Evolutionary conservation across 2,113 vertebrate species (phyloP).

Genomic region (Fulica atra): DNA sequence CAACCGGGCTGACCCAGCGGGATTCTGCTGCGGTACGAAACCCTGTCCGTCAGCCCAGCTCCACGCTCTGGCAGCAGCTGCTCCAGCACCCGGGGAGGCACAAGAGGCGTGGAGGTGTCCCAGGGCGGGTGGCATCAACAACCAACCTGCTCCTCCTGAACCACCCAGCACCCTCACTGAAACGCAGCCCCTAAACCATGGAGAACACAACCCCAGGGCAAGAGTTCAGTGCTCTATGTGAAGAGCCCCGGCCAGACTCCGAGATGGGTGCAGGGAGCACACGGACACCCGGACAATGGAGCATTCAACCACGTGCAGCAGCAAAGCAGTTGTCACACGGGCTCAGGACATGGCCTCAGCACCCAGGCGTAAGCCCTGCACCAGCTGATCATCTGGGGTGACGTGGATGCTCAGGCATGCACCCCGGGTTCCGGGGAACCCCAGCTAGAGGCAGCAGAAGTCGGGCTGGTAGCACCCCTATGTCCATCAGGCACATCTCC

Average conservation of each 20-base stretch:
- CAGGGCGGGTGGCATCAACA: not conserved
- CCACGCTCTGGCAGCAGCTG: not conserved
- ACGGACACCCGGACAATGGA: fast-evolving
- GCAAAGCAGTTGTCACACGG: fast-evolving
- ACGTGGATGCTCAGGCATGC: not conserved
- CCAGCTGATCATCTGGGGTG: not conserved
- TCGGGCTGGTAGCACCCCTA: not conserved
- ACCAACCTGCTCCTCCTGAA: not conserved
- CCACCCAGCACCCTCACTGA: not conserved
- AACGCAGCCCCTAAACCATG: not conserved
- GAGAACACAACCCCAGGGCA: not conserved
- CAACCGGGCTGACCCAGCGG: not conserved
- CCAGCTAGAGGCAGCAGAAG: not conserved
- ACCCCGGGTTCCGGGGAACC: fast-evolving
- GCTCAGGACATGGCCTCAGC: not conserved
- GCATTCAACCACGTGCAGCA: fast-evolving
- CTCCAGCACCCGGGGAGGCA: not conserved
- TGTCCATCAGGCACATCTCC: not conserved
- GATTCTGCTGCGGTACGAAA: not conserved
- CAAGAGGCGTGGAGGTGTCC: not conserved
- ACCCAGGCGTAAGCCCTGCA: not conserved
- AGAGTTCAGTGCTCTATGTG: not conserved
- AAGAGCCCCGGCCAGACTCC: not conserved
- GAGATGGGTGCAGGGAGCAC: not conserved
- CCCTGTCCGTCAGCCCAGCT: not conserved